Evolutionary conservation across 2,113 vertebrate genomes (phyloP).

Genomic region (Gavia stellata): DNA sequence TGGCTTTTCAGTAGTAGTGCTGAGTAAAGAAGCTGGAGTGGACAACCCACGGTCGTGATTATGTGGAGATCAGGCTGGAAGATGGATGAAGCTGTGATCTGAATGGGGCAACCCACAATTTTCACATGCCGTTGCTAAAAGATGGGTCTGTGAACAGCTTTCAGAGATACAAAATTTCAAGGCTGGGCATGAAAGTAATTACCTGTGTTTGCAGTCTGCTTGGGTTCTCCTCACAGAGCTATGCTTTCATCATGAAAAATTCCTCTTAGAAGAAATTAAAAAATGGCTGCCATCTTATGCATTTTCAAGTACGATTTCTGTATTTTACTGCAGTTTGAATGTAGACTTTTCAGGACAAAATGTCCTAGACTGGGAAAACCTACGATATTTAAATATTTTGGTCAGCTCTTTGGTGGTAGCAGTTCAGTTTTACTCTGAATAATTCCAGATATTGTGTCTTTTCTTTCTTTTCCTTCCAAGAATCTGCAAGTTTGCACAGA

Average conservation of each 20-base stretch:
- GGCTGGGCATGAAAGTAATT: neutral
- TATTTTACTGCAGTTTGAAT: neutral
- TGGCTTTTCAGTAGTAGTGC: neutral
- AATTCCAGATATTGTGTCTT: neutral
- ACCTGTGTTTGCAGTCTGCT: neutral
- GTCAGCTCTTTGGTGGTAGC: neutral
- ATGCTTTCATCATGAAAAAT: neutral
- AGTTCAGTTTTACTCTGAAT: neutral
- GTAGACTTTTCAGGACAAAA: neutral
- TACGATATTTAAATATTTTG: neutral
- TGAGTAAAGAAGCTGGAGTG: neutral
- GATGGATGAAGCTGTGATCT: neutral
- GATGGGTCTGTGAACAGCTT: neutral
- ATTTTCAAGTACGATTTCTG: neutral
- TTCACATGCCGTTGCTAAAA: neutral
- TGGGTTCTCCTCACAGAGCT: neutral
- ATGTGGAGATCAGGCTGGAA: neutral
- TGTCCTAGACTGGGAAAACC: neutral
- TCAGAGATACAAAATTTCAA: neutral
- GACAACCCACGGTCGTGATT: neutral
- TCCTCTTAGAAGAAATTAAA: neutral
- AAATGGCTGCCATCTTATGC: neutral
- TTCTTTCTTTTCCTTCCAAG: neutral
- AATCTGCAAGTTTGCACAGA: neutral
- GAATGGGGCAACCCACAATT: neutral